A percentile compares a stretch with the other conserved stretches of the same genome.
phyloP scores from a whole-genome alignment of 1,140 invertebrate genomes.

The Drosophila pseudoobscura region DNA sequence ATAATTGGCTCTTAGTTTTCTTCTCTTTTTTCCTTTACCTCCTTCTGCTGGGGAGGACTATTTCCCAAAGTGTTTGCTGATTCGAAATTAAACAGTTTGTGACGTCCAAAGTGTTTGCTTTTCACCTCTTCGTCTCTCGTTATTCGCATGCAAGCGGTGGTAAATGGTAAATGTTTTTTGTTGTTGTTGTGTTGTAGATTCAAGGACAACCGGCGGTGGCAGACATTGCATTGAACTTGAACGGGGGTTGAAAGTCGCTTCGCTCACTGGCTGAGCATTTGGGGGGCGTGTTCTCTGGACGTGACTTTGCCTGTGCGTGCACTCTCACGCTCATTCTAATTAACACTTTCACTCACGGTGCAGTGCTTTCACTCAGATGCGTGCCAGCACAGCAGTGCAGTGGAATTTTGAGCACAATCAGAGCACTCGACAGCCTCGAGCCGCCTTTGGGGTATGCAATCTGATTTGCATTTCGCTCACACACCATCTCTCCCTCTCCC shows the following conservation, averaged over 20 bases:
- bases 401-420: slow-evolving; percentile 12
- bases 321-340: slow-evolving; percentile 7
- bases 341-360: slow-evolving; percentile 2
- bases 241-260: slow-evolving; percentile 51
- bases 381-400: slow-evolving; percentile 19
- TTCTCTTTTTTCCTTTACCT: too few relatives aligned
- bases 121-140: background rate
- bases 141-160: too few relatives aligned
- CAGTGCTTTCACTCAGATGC: slow-evolving; percentile 8
- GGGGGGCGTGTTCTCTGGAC: slow-evolving; percentile 58
- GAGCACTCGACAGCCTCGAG: slow-evolving; percentile 18
- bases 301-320: slow-evolving; percentile 22
- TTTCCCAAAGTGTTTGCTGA: background rate
- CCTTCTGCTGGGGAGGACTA: too few relatives aligned
- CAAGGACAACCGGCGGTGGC: slow-evolving; percentile 57
- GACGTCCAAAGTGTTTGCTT: slow-evolving; percentile 6
- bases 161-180: background rate
- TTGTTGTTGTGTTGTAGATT: slow-evolving; percentile 15
- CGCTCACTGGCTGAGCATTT: slow-evolving; percentile 40
- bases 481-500: background rate
- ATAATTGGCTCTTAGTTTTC: slow-evolving; percentile 13
- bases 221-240: slow-evolving; percentile 75
- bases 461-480: slow-evolving; percentile 44
- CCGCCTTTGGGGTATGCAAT: slow-evolving; percentile 55
- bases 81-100: slow-evolving; percentile 31